Evolutionary conservation across 2,113 vertebrate genomes (phyloP).

Genomic region (Elgaria multicarinata): DNA sequence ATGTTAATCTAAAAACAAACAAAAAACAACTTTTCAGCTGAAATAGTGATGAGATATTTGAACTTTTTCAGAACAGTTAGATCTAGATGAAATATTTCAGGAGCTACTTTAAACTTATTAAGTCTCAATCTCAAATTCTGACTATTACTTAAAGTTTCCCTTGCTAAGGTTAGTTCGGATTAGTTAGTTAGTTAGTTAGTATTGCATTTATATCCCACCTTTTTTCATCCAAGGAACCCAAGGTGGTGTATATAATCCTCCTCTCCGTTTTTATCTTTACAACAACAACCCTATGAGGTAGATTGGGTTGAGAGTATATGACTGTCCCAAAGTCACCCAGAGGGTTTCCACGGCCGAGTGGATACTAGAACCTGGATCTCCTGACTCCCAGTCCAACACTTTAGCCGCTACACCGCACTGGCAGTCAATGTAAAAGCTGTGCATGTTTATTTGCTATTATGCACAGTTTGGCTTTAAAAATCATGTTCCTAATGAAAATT

Average conservation of each 20-base stretch:
- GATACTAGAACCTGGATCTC: no score
- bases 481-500: background rate
- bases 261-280: no score
- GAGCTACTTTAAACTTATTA: constrained; percentile 65
- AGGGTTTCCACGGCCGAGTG: no score
- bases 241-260: no score
- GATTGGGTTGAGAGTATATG: no score
- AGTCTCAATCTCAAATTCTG: constrained; percentile 41
- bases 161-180: constrained; percentile 58
- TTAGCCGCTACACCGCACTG: no score
- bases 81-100: constrained; percentile 57
- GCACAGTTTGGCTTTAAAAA: background rate
- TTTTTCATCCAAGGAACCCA: no score
- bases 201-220: no score
- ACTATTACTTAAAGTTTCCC: constrained; percentile 52
- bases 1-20: background rate
- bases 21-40: constrained; percentile 15
- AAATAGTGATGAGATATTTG: constrained; percentile 47
- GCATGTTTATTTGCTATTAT: background rate
- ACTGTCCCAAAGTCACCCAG: no score
- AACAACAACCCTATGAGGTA: no score
- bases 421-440: constrained; percentile 12
- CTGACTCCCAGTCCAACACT: no score
- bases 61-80: constrained; percentile 53
- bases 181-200: no score